Evolutionary conservation across 2,888 invertebrate species (phyloP).

Genomic region (Dasysyrphus tricinctus): DNA sequence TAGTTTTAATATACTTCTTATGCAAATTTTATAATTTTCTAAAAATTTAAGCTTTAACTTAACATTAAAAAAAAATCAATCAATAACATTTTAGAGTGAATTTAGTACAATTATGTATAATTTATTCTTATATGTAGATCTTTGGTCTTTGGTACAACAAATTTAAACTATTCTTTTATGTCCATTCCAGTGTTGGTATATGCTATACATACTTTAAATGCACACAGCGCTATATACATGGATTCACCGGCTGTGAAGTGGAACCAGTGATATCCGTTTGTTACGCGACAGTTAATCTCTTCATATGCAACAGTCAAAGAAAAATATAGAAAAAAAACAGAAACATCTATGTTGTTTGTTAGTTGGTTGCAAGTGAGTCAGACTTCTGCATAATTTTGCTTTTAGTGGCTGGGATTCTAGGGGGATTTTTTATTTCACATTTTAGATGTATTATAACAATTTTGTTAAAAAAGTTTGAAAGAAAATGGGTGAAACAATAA

Average conservation of each 20-base stretch:
- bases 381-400: conserved; percentile 34
- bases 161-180: conserved; percentile 10
- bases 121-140: not conserved
- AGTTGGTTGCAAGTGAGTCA: conserved; percentile 60
- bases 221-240: conserved; percentile 52
- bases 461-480: not conserved
- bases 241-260: conserved; percentile 82
- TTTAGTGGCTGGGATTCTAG: not conserved
- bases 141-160: not conserved
- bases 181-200: not conserved
- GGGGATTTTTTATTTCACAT: conserved; percentile 32
- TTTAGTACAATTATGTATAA: not conserved
- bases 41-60: too few species aligned
- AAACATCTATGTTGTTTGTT: conserved; percentile 20
- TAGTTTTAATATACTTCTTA: too few species aligned
- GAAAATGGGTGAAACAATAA: too few species aligned
- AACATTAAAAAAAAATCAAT: not conserved
- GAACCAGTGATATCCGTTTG: conserved; percentile 83
- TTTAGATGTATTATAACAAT: not conserved
- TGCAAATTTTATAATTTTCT: too few species aligned
- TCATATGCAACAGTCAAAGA: conserved; percentile 61
- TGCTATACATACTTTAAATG: conserved; percentile 20
- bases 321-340: conserved; percentile 39
- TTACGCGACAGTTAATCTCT: conserved; percentile 80
- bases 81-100: not conserved